Conservation (phyloP, 2,797 vertebrate genomes). For the Taeniopygia guttata region DNA sequence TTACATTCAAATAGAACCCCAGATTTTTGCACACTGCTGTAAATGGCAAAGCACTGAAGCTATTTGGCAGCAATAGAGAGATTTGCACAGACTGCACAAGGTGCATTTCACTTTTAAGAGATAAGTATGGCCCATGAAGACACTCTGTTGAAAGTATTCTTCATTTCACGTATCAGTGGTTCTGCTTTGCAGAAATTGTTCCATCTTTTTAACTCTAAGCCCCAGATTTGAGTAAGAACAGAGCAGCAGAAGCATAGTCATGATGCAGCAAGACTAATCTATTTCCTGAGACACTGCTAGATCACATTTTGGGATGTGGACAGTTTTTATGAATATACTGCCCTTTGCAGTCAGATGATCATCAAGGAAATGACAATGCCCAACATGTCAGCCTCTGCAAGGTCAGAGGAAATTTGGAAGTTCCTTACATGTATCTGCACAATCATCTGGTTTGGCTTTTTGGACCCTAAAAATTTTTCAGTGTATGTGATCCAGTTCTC, state of each 20-base stretch:
- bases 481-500: not conserved
- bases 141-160: not conserved
- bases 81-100: not conserved
- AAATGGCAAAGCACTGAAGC: not conserved
- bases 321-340: not conserved
- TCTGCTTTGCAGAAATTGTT: not conserved
- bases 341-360: not conserved
- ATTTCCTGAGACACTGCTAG: not conserved
- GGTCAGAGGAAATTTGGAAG: not conserved
- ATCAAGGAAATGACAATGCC: not conserved
- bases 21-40: accelerated
- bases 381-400: not conserved
- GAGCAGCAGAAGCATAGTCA: not conserved
- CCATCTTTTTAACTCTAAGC: not conserved
- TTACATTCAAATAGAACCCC: not conserved
- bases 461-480: not conserved
- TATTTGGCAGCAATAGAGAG: not conserved
- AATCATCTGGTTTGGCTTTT: not conserved
- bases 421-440: not conserved
- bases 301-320: not conserved
- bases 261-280: not conserved
- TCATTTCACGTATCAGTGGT: not conserved
- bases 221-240: not conserved
- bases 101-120: not conserved
- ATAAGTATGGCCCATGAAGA: not conserved